Percentiles rank a stretch among this genome's conserved stretches.
Evolutionary conservation across 1,140 invertebrate species (phyloP).

Genomic region (Diachasma alloeum): DNA sequence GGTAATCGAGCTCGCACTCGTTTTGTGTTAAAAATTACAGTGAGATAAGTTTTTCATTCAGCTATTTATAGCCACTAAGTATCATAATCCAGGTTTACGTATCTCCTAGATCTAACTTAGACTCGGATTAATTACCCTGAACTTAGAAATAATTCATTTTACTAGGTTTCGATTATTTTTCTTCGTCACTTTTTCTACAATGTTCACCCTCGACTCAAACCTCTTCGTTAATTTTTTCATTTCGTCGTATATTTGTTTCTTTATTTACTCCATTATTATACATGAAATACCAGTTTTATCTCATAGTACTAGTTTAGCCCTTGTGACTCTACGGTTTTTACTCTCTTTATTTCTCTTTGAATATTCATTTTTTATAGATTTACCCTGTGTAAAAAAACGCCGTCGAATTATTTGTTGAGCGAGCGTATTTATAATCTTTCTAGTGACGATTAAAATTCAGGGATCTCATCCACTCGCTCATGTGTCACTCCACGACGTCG

Average conservation of each 20-base stretch:
- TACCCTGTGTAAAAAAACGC: conserved; percentile 61
- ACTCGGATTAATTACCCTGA: conserved; percentile 61
- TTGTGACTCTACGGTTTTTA: conserved; percentile 30
- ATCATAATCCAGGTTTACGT: conserved; percentile 22
- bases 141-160: conserved; percentile 55
- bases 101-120: conserved; percentile 49
- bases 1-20: neutral
- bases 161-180: conserved; percentile 53
- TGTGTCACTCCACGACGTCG: too few relatives aligned
- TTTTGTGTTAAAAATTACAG: neutral
- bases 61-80: conserved; percentile 36
- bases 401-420: conserved; percentile 21
- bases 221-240: conserved; percentile 5
- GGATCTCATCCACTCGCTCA: too few relatives aligned
- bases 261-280: conserved; percentile 44
- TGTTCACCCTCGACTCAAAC: conserved; percentile 16
- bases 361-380: conserved; percentile 48
- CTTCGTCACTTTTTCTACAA: conserved; percentile 18
- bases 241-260: conserved; percentile 16
- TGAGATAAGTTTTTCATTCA: neutral
- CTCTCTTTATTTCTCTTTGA: conserved; percentile 46
- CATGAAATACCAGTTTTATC: conserved; percentile 47
- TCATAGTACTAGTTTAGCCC: neutral
- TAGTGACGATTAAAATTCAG: neutral
- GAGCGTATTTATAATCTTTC: conserved; percentile 14